These are phyloP conservation scores for Scaptodrosophila lebanonensis DNA, from an alignment of 1,140 invertebrate genomes.

Conservation along the genomic window DNA sequence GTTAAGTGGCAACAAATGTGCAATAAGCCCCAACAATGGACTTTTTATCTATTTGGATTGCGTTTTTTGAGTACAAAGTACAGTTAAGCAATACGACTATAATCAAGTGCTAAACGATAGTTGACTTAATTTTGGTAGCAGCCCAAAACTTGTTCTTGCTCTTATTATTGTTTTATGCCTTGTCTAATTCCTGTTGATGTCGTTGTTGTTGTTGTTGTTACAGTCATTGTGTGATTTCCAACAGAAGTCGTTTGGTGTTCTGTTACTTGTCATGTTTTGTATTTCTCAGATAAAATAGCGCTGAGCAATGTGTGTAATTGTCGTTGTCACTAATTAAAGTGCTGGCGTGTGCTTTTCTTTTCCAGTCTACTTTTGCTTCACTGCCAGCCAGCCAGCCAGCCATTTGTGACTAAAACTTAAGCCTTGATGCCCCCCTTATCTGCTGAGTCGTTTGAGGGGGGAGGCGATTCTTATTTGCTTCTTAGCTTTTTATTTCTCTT, in stretches of 20 bases:
- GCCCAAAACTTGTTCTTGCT: slow-evolving; percentile 23
- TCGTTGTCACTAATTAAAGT: slow-evolving; percentile 74
- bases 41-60: neutral
- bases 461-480: too few species aligned
- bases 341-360: slow-evolving; percentile 2
- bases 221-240: slow-evolving; percentile 56
- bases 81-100: slow-evolving; percentile 70
- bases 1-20: slow-evolving; percentile 34
- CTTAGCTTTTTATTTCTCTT: too few species aligned
- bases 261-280: slow-evolving; percentile 44
- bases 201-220: slow-evolving; percentile 11
- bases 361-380: too few species aligned
- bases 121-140: slow-evolving; percentile 48
- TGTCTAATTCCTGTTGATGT: slow-evolving; percentile 35
- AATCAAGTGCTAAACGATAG: slow-evolving; percentile 63
- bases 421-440: too few species aligned
- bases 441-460: too few species aligned
- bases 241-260: slow-evolving; percentile 60
- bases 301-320: slow-evolving; percentile 60
- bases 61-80: slow-evolving; percentile 51
- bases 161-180: slow-evolving; percentile 40
- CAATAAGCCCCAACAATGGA: neutral
- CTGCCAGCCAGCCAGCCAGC: too few species aligned
- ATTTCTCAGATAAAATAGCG: slow-evolving; percentile 61
- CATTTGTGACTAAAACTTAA: slow-evolving; percentile 7